Conservation (phyloP, 2,113 vertebrate genomes). For the Thamnophis sirtalis region DNA sequence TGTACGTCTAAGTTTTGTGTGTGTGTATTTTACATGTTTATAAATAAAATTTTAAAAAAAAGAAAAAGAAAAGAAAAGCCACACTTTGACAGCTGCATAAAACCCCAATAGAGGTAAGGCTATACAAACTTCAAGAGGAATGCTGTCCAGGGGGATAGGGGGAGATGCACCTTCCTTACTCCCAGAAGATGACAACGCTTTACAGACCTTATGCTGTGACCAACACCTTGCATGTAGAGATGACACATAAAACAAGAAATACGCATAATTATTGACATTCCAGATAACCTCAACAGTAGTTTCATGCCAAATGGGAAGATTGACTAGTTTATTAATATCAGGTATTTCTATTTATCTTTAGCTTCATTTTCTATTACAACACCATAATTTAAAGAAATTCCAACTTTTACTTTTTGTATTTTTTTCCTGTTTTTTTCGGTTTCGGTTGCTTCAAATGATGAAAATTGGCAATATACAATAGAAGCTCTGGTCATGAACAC, state of each 20-base stretch:
- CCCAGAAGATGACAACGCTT: neutral
- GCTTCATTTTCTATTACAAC: constrained; percentile 43
- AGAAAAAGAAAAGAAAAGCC: no score
- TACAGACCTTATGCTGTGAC: neutral
- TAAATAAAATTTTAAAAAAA: no score
- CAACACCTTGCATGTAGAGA: neutral
- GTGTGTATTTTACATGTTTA: no score
- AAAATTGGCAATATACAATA: no score
- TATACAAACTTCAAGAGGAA: neutral
- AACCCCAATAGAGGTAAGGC: neutral
- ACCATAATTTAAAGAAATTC: constrained; percentile 59
- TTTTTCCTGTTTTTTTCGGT: constrained; percentile 31
- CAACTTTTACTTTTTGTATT: constrained; percentile 59
- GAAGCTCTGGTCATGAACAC: no score
- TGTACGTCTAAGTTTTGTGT: no score
- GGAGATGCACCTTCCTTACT: neutral
- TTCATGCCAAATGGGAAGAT: neutral
- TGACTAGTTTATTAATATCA: constrained; percentile 55
- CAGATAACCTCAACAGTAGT: neutral
- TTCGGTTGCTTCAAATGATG: constrained; percentile 49
- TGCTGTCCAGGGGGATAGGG: neutral
- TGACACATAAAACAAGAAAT: neutral
- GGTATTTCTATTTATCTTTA: constrained; percentile 50
- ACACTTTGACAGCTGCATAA: neutral
- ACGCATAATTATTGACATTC: neutral